phyloP scores from a whole-genome alignment of 2,113 vertebrate genomes.

The Bufo gargarizans region DNA sequence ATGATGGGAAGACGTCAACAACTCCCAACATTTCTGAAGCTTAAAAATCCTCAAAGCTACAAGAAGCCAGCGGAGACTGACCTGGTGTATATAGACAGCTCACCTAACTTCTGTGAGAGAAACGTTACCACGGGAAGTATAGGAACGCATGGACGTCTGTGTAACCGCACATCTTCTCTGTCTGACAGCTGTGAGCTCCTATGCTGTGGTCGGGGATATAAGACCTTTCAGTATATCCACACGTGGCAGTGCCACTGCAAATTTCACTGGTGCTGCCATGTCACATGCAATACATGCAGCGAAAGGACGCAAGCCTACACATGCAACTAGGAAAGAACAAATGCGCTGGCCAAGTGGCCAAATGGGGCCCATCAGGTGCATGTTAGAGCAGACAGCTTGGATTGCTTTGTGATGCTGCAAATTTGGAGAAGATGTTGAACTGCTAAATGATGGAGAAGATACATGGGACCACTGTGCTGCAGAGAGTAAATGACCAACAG shows the following conservation, averaged over 20 bases:
- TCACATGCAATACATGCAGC: slow-evolving; percentile 49
- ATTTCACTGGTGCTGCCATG: slow-evolving; percentile 61
- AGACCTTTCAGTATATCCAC: slow-evolving; percentile 50
- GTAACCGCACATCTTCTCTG: background rate
- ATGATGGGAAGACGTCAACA: slow-evolving; percentile 56
- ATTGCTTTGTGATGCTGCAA: slow-evolving; percentile 50
- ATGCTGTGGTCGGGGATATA: slow-evolving; percentile 59
- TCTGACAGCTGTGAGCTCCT: slow-evolving; percentile 41
- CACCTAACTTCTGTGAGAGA: slow-evolving; percentile 59
- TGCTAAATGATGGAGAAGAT: background rate
- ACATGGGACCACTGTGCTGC: background rate
- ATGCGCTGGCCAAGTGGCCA: background rate
- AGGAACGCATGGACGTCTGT: slow-evolving; percentile 29
- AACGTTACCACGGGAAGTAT: slow-evolving; percentile 35
- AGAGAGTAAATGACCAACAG: too few species aligned
- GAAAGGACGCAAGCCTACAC: slow-evolving; percentile 53
- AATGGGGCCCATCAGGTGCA: slow-evolving; percentile 58
- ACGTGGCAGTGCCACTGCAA: slow-evolving; percentile 61
- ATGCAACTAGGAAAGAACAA: slow-evolving; percentile 5
- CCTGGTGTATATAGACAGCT: slow-evolving; percentile 50
- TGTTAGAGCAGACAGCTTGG: slow-evolving; percentile 73
- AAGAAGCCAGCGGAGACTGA: slow-evolving; percentile 36
- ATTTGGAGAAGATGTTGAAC: background rate
- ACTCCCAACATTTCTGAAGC: slow-evolving; percentile 18
- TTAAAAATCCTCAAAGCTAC: background rate